Base-by-base conservation (phyloP, 2,797 vertebrate genomes). In the Lerista edwardsae region DNA sequence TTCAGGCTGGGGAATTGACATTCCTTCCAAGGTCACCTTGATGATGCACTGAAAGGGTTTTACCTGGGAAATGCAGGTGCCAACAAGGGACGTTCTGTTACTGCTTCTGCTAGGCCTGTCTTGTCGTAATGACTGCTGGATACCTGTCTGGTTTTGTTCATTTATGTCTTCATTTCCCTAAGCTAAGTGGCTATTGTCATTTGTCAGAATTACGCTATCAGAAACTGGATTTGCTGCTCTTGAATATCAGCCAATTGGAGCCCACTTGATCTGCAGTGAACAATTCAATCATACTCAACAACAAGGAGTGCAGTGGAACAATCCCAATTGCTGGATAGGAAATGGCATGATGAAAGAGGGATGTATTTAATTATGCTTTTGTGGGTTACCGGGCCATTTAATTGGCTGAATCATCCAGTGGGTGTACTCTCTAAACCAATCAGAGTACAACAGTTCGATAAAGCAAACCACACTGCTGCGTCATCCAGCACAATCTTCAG, bases 361-460 rank as follows among this genome's bases (percentile, higher is more conserved):
- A 90, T 85, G 80, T 68, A 73, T 90, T 91, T 91, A 89, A 90
- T 94, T 90, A 92, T 61, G 0, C 1, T 68, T 85, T 88, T 86
- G 77, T 85, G 82, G 80, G 90, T 83, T 87, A 87, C 72, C 74
- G 11, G 2, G 67, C 79, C 83, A 62, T 88, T 90, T 94, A 86
- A 93, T 93, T 92, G 94, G 91, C 90, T 91, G 85, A 94, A 88
- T 84, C 90, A 90, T 82, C 85, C 87, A 89, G 90, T 72, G 91
- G 88, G 89, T 87, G 84, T 84, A 57, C 79, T 94, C 72, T 86
- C 14, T 0, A 90, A 93, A 89, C 93, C 92, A 92, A 94, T 92
- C 75, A 27, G 85, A 93, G 79, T 0, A 0, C 74, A 80, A 79
- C 88, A 89, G 87, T 87, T 91, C 92, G 88, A 90, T 55, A 91